phyloP scores from a whole-genome alignment of 2,888 invertebrate genomes.

The Beris morrisii region DNA sequence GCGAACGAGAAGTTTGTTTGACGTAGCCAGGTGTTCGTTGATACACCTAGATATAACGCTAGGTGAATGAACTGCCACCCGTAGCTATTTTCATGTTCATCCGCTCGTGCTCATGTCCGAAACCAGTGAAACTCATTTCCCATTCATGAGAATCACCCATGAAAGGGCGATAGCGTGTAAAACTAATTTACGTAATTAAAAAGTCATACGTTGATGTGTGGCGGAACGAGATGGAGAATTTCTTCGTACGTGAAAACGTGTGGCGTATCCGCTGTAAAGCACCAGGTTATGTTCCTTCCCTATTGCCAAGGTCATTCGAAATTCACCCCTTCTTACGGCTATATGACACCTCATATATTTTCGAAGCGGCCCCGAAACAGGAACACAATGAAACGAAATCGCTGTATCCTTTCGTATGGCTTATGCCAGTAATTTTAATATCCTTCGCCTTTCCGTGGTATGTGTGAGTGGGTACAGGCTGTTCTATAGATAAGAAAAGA shows the following conservation, averaged over 20 bases:
- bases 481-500: too few species aligned
- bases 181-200: conserved; percentile 56
- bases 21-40: too few species aligned
- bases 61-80: conserved; percentile 23
- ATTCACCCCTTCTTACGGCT: conserved; percentile 50
- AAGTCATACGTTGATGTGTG: conserved; percentile 47
- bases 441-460: background rate
- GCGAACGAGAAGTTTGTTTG: too few species aligned
- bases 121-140: conserved; percentile 30
- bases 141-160: conserved; percentile 32
- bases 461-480: too few species aligned
- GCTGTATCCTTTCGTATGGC: conserved; percentile 1
- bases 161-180: conserved; percentile 44
- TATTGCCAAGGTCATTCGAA: conserved; percentile 57
- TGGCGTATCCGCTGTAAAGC: background rate
- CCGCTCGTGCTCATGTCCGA: conserved; percentile 33
- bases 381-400: conserved; percentile 14
- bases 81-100: conserved; percentile 34
- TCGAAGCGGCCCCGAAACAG: conserved; percentile 12
- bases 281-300: background rate
- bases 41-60: background rate
- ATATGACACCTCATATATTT: conserved; percentile 21
- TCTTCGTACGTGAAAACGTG: background rate
- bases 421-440: conserved; percentile 20
- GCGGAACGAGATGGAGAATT: conserved; percentile 20